Percentiles rank a stretch among this genome's conserved stretches.
Evolutionary conservation across 2,888 invertebrate genomes (phyloP).

Genomic region (Margaritifera margaritifera): DNA sequence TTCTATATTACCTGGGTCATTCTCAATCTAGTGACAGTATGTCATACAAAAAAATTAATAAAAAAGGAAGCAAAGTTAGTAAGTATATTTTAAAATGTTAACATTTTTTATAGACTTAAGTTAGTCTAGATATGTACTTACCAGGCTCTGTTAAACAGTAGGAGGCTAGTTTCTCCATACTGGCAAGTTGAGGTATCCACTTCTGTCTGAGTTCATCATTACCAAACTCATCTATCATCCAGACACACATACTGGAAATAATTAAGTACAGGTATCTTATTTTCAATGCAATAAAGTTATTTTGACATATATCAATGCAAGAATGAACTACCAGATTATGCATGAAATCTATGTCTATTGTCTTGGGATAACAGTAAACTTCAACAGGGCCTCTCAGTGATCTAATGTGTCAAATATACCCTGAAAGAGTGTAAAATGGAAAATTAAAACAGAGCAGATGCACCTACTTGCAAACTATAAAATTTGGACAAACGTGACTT

Average conservation of each 20-base stretch:
- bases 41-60: background rate
- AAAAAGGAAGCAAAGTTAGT: background rate
- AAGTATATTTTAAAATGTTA: background rate
- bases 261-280: background rate
- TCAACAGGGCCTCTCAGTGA: too few relatives aligned
- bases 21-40: background rate
- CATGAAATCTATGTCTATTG: too few relatives aligned
- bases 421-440: too few relatives aligned
- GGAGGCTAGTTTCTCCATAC: slow-evolving; percentile 75
- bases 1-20: too few relatives aligned
- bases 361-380: too few relatives aligned
- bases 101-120: background rate
- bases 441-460: too few relatives aligned
- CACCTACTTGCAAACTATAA: too few relatives aligned
- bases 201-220: slow-evolving; percentile 70
- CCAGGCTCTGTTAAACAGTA: slow-evolving; percentile 78
- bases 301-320: background rate
- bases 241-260: slow-evolving; percentile 75
- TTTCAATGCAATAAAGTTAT: background rate
- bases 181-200: slow-evolving; percentile 74
- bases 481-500: too few relatives aligned
- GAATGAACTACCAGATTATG: too few relatives aligned
- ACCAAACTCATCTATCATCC: slow-evolving; percentile 78
- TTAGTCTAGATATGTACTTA: slow-evolving; percentile 12
- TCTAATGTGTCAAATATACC: too few relatives aligned